Evolutionary conservation across 2,113 vertebrate species (phyloP).

Genomic region (Murina feae): DNA sequence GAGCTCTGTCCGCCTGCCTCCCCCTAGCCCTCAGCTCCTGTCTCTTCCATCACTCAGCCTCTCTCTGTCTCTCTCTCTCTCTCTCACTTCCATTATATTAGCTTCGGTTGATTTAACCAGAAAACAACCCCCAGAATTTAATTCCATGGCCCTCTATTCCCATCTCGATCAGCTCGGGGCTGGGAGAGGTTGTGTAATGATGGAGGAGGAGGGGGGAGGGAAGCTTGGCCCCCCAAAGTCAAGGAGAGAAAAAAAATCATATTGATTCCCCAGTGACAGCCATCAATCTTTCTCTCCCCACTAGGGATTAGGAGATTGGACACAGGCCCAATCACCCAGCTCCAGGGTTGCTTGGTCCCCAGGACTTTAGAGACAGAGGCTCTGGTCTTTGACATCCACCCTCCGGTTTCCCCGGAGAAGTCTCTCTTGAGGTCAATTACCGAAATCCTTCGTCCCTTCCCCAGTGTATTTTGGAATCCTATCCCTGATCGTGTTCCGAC

Average conservation of each 20-base stretch:
- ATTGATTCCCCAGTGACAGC: conserved; percentile 34
- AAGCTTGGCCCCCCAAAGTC: conserved; percentile 6
- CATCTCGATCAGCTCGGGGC: conserved; percentile 28
- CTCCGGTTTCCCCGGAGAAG: neutral
- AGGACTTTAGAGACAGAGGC: neutral
- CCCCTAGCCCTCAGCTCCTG: neutral
- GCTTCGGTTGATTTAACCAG: conserved; percentile 70
- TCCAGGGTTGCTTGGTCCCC: neutral
- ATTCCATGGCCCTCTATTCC: conserved; percentile 65
- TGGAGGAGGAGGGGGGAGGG: neutral
- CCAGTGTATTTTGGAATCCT: neutral
- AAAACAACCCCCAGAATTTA: conserved; percentile 72
- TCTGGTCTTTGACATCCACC: neutral
- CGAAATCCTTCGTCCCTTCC: neutral
- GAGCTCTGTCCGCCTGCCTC: neutral
- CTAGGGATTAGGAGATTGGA: neutral
- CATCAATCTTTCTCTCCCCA: conserved; percentile 6
- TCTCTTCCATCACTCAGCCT: conserved; percentile 42
- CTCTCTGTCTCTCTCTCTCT: conserved; percentile 24
- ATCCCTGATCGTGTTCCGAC: neutral
- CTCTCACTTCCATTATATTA: conserved; percentile 56
- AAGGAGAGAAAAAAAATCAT: neutral
- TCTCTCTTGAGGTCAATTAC: neutral
- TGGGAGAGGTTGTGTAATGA: conserved; percentile 8
- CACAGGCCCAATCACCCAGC: neutral